A percentile compares a stretch with the other conserved stretches of the same genome.
Conservation (phyloP, 2,888 invertebrate species). For the Chrysolina oricalcia region DNA sequence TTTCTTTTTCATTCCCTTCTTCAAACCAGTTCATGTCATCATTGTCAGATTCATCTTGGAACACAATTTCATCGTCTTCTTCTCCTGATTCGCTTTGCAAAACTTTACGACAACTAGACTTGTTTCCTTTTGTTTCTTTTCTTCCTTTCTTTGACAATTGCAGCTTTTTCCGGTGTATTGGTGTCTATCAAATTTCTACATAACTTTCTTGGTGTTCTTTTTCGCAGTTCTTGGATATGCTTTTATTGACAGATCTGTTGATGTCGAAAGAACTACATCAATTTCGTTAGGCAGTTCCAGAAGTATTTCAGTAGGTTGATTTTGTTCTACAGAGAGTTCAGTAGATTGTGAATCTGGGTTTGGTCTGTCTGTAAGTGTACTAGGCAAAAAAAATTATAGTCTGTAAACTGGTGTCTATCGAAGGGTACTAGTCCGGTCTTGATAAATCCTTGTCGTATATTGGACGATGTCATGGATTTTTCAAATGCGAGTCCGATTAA, state of each 20-base stretch:
- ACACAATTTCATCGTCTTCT: slow-evolving; percentile 13
- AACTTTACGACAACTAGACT: background rate
- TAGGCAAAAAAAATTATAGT: slow-evolving; percentile 15
- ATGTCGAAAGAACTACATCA: slow-evolving; percentile 1
- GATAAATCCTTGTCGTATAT: background rate
- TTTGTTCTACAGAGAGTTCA: slow-evolving; percentile 23
- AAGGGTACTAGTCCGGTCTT: slow-evolving; percentile 24
- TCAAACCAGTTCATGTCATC: background rate
- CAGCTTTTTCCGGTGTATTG: slow-evolving; percentile 11
- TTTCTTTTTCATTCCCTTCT: background rate
- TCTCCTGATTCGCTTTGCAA: slow-evolving; percentile 1
- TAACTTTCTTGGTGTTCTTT: slow-evolving; percentile 16
- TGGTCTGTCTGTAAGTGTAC: slow-evolving; percentile 1
- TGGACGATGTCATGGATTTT: slow-evolving; percentile 34
- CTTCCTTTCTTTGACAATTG: slow-evolving; percentile 20
- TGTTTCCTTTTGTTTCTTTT: slow-evolving; percentile 19
- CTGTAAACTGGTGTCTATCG: slow-evolving; percentile 7
- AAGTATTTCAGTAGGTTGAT: slow-evolving; percentile 22
- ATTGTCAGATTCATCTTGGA: slow-evolving; percentile 19
- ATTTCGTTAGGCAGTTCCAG: slow-evolving; percentile 12
- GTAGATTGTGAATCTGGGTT: slow-evolving; percentile 23
- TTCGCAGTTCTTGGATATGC: background rate
- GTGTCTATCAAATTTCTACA: slow-evolving; percentile 18
- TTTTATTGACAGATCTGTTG: slow-evolving; percentile 21
- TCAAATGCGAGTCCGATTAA: slow-evolving; percentile 57